Base-by-base conservation (phyloP, 2,888 invertebrate genomes). In the Leptinotarsa peninsularis region DNA sequence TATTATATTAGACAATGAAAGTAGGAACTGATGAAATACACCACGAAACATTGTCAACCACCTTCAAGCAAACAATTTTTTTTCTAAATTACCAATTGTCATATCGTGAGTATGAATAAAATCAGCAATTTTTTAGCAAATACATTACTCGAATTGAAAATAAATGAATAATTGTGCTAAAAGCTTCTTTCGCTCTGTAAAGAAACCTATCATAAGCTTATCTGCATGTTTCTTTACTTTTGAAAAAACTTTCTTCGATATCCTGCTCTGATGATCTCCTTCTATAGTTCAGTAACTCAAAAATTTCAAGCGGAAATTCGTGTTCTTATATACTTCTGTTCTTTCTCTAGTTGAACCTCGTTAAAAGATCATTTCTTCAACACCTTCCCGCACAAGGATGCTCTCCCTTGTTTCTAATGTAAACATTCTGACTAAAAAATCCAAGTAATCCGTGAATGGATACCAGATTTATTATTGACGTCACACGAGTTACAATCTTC, bases 301-400 rank as follows among this genome's bases (percentile, higher is more conserved):
- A 18, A 54, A 54, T 5, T 7, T 58, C 58, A 56, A 73, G 58
- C 77, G 77, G 77, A 77, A 73, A 75, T 72, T 73, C 75, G 66
- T 71, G 72, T 49, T 68, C 72, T 74, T 74, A 71, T 67, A 50
- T 27, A 72, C 75, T 75, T 83, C 83, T 84, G 84, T 81, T 82
- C 78, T 81, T 71, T 82, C 80, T 84, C 84, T 79, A 78, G 82
- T 79, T 75, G 80, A 79, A 74, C 81, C 79, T 81, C 81, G 79
- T 81, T 81, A 81, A 80, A 81, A 79, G 78, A 79, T 79, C 81
- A 82, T 78, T 82, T 82, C 81, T 82, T 84, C 81, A 83, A 83
- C 85, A 85, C 85, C 84, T 85, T 82, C 79, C 80, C 82, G 83
- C 82, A 82, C 83, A 78, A 84, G 81, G 80, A 81, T 82, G 77